Base-by-base conservation (phyloP, 2,113 vertebrate species). In the Cochlearius cochlearius region DNA sequence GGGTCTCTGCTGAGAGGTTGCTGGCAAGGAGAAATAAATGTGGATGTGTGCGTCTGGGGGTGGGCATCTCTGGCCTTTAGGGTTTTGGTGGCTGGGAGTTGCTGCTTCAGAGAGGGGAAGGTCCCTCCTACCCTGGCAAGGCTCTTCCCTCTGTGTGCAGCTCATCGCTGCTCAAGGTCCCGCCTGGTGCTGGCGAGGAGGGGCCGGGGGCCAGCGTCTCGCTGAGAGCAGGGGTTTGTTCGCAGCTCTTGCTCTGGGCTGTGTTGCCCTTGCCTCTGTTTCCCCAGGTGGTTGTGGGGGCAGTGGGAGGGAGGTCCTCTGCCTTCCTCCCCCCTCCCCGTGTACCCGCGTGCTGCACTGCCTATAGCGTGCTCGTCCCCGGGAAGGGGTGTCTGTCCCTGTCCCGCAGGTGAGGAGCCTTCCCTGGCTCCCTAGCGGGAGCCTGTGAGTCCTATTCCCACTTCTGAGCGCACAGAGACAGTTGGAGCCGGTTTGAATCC, bases 131-230 rank as follows among this genome's bases (percentile, higher is more conserved):
- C 47, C 36, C 45, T 89, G 55, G 30, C 17, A 55, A 43, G 23
- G 30, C 39, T 87, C 9, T 69, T 69, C 2, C 39, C 17, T 52
- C 16, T 32, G 22, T 0, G 0, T 39, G 16, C 39, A 52, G 8
- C 78, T 83, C 43, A 63, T 64, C 39, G 15, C 50, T 77, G 66
- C 41, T 56, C 64, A 23, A 29, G 30, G 14, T 66, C 71, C 49
- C 78, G 36, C 21, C 23, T 32, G 30, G 47, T 67, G 26, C 36
- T 73, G 55, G 20, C 36, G 25, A 59, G 75, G 53, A n/a, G 30
- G 30, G 14, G 29, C 9, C 58, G 32, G 43, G 58, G 26, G 60
- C n/a, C 52, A 52, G 12, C 4, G 0, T 55, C 38, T 27, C 0
- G 0, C 43, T 3, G 26, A 64, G 39, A 38, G 45, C 25, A 39